Percentiles rank a stretch among this genome's conserved stretches.
phyloP scores from a whole-genome alignment of 2,797 vertebrate genomes.

The Catamblyrhynchus diadema region DNA sequence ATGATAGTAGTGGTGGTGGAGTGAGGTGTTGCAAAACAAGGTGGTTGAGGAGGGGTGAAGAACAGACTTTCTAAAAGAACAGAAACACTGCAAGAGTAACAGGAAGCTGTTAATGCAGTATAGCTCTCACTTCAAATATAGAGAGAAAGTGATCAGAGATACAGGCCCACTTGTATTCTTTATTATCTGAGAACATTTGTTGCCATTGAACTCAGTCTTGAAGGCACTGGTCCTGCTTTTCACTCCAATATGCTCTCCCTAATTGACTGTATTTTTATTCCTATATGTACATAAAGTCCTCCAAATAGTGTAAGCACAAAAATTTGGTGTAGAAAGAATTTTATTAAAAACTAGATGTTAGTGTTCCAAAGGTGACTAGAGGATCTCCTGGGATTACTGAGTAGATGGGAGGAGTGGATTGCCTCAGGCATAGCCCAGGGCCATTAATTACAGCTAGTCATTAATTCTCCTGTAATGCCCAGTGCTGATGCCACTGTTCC shows the following conservation, averaged over 20 bases:
- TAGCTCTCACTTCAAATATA: not conserved
- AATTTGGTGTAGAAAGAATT: not conserved
- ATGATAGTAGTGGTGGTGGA: not conserved
- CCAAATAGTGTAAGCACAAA: not conserved
- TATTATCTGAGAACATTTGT: not conserved
- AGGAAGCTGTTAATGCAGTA: not conserved
- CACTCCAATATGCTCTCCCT: not conserved
- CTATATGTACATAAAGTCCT: not conserved
- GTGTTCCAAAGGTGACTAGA: not conserved
- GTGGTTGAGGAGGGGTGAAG: not conserved
- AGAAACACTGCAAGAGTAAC: not conserved
- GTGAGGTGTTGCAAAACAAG: not conserved
- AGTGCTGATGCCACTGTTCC: not conserved
- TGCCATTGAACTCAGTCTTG: not conserved
- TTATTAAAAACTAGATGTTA: not conserved
- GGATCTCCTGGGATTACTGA: constrained; percentile 39
- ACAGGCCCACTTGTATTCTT: not conserved
- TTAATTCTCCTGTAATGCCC: constrained; percentile 43
- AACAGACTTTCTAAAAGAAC: not conserved
- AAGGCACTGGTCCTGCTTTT: not conserved
- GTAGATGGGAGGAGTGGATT: constrained; percentile 23
- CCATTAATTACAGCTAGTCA: constrained; percentile 41
- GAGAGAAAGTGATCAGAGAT: not conserved
- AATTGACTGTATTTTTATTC: not conserved
- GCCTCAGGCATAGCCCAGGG: not conserved